Evolutionary conservation across 1,140 invertebrate species (phyloP), one percentile per base, ranked within the genome.

Genomic region (Cardiocondyla obscurior): DNA sequence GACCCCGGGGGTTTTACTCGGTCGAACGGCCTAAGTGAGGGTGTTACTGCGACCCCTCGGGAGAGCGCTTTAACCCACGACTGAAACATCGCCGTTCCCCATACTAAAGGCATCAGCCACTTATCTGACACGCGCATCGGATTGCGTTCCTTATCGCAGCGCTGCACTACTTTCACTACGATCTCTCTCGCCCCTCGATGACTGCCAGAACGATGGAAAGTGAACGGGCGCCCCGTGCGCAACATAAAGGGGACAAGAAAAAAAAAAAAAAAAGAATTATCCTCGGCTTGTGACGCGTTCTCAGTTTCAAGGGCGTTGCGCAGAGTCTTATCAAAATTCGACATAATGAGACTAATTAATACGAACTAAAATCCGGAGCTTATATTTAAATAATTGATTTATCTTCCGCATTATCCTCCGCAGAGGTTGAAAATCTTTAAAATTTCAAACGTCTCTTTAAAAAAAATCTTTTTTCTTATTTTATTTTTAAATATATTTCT

Each of bases 121-220:
- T 94, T 94, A 94, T 94, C 93, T 94, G 93, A 93, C 93, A 94
- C 93, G 93, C 93, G 93, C 93, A 94, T 94, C 93, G 93, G 93
- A 94, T 94, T 94, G 92, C 92, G 92, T 93, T 90, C 89, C 93
- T 94, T 94, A 94, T 94, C 93, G 91, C 88, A 69, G 65, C 81
- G 88, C 87, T 93, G 92, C 93, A 92, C 92, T 93, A 93, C 93
- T 94, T 94, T 94, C 92, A 90, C 90, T 87, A 85, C 64, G 69
- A 88, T 87, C 86, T 82, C 57, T 42, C 53, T 67, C 77, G 25
- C 53, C 30, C 77, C 77, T 46, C 69, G 39, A 30, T 30, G 55
- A 64, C 58, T 46, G 42, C 30, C 10, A 55, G 28, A 67, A 81
- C 65, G 84, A 83, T 46, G 58, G 67, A 64, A 84, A 84, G 85